A percentile compares a stretch with the other conserved stretches of the same genome.
These are phyloP conservation scores for Lophochroa leadbeateri DNA, from an alignment of 2,113 vertebrate genomes.

Conservation along the genomic window DNA sequence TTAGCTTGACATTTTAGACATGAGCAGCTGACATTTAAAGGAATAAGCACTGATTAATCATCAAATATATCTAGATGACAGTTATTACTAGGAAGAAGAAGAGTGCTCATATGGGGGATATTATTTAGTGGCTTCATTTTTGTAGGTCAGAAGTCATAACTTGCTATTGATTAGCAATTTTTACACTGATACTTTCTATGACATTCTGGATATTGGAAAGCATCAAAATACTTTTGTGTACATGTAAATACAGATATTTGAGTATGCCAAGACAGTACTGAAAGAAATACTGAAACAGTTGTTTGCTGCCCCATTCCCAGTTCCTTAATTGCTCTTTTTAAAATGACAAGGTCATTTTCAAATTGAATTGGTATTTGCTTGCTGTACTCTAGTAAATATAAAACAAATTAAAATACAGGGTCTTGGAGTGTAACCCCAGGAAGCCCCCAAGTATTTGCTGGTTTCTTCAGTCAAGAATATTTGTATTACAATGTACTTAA, in stretches of 20 bases:
- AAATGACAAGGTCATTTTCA: background rate
- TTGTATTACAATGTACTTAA: background rate
- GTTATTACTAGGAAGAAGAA: background rate
- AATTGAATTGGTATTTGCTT: background rate
- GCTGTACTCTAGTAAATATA: background rate
- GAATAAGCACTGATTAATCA: constrained; percentile 33
- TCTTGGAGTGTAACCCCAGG: background rate
- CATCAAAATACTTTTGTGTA: background rate
- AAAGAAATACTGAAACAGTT: background rate
- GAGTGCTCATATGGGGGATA: background rate
- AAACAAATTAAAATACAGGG: background rate
- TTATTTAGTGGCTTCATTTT: constrained; percentile 18
- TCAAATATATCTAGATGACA: constrained; percentile 14
- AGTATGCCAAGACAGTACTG: background rate
- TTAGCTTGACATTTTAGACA: constrained; percentile 41
- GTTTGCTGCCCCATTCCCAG: background rate
- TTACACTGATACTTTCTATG: background rate
- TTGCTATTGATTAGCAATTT: background rate
- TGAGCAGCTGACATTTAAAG: constrained; percentile 41
- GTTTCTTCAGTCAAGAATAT: background rate
- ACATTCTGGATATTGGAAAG: background rate
- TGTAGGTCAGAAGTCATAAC: background rate
- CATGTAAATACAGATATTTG: background rate
- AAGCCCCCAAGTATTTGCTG: background rate
- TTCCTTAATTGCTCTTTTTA: background rate